phyloP scores from a whole-genome alignment of 2,797 vertebrate species.

The Potorous gilbertii region DNA sequence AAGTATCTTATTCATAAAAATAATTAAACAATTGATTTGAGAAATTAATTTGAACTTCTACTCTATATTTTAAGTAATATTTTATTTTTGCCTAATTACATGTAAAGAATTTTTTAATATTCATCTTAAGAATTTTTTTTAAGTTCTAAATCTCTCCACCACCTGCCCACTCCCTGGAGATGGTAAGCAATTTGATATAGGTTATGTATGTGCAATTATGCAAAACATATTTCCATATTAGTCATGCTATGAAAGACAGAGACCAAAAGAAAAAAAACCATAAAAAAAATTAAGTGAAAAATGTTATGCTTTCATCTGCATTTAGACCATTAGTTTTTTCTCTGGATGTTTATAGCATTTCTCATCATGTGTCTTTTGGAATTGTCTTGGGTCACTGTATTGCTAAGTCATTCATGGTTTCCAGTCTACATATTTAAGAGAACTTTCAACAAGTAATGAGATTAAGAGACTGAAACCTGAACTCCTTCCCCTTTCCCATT shows the following conservation, averaged over 20 bases:
- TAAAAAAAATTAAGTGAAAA: neutral
- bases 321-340: neutral
- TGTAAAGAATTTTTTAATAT: neutral
- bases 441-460: neutral
- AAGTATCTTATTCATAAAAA: neutral
- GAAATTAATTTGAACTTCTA: conserved; percentile 16
- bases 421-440: neutral
- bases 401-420: neutral
- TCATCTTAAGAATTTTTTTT: neutral
- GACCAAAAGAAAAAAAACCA: neutral
- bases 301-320: neutral
- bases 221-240: neutral
- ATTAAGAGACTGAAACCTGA: neutral
- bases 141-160: neutral
- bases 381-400: neutral
- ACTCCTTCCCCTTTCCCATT: neutral
- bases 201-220: neutral
- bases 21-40: conserved; percentile 33
- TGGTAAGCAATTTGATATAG: neutral
- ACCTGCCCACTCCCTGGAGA: neutral
- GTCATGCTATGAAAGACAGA: neutral
- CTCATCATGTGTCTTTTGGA: neutral
- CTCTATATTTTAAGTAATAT: conserved; percentile 22
- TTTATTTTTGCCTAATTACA: neutral
- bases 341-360: neutral